A percentile compares a stretch with the other conserved stretches of the same genome.
Evolutionary conservation across 2,888 invertebrate species (phyloP).

Genomic region (Acronicta psi): DNA sequence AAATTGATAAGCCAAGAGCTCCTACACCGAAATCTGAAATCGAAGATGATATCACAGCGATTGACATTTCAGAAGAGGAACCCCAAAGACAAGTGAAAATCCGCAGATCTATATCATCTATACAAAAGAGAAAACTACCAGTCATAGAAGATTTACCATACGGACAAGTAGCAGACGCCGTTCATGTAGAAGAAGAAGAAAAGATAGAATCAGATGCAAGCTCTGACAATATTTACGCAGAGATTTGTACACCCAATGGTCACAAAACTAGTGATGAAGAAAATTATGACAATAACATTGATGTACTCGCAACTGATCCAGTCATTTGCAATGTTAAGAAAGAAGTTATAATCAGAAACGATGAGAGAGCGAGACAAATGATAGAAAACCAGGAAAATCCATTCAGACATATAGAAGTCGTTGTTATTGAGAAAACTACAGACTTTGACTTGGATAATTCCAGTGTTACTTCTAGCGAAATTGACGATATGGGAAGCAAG

Average conservation of each 20-base stretch:
- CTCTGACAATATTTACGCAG: slow-evolving; percentile 92
- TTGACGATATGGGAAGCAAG: slow-evolving; percentile 79
- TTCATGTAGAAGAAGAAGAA: slow-evolving; percentile 85
- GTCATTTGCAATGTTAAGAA: slow-evolving; percentile 86
- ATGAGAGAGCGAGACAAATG: slow-evolving; percentile 83
- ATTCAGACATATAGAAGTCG: slow-evolving; percentile 87
- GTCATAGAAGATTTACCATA: slow-evolving; percentile 91
- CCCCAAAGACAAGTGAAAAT: slow-evolving; percentile 84
- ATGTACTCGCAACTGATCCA: slow-evolving; percentile 83
- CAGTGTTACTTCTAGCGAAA: slow-evolving; percentile 81
- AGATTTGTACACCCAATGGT: slow-evolving; percentile 89
- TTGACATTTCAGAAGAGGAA: slow-evolving; percentile 82
- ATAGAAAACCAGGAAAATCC: slow-evolving; percentile 84
- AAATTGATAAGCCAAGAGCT: slow-evolving; percentile 85
- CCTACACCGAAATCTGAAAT: slow-evolving; percentile 84
- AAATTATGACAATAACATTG: slow-evolving; percentile 79
- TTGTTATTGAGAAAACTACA: slow-evolving; percentile 86
- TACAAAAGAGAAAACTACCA: slow-evolving; percentile 86
- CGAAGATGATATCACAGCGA: slow-evolving; percentile 75
- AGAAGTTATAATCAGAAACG: slow-evolving; percentile 84
- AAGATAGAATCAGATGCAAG: slow-evolving; percentile 79
- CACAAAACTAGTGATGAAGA: slow-evolving; percentile 80
- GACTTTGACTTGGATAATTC: slow-evolving; percentile 85
- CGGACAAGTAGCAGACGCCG: slow-evolving; percentile 92
- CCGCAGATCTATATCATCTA: slow-evolving; percentile 86